Conservation (phyloP, 2,113 vertebrate genomes). For the Cariama cristata region DNA sequence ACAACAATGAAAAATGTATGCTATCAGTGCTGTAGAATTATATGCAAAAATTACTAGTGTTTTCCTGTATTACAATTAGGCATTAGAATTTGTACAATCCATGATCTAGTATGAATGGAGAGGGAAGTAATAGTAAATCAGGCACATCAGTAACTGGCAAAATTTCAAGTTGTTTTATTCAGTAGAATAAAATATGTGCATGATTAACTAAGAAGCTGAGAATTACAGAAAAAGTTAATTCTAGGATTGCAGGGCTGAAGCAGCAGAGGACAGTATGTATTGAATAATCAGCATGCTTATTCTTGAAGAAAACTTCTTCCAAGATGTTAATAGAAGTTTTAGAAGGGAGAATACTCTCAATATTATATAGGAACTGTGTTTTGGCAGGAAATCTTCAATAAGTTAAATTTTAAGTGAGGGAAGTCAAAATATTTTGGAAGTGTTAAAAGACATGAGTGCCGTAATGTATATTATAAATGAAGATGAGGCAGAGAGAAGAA, state of each 20-base stretch:
- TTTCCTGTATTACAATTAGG: neutral
- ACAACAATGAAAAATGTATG: neutral
- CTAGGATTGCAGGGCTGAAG: neutral
- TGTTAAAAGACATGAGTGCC: neutral
- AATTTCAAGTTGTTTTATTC: neutral
- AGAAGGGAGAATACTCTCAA: neutral
- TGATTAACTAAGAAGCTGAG: neutral
- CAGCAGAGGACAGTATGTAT: neutral
- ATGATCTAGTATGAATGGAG: neutral
- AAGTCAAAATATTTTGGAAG: constrained; percentile 54
- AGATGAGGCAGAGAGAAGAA: neutral
- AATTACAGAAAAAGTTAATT: neutral
- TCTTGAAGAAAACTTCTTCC: neutral
- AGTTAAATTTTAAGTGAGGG: constrained; percentile 4
- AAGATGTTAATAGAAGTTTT: neutral
- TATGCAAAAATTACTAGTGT: neutral
- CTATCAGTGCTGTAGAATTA: neutral
- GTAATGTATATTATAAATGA: neutral
- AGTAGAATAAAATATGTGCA: neutral
- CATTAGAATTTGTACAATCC: neutral
- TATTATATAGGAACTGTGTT: neutral
- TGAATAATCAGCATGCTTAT: neutral
- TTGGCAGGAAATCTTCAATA: neutral
- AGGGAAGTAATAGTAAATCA: neutral
- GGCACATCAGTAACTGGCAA: neutral